These are phyloP conservation scores for Urocynchramus pylzowi DNA, from an alignment of 2,113 vertebrate species.

Conservation along the genomic window DNA sequence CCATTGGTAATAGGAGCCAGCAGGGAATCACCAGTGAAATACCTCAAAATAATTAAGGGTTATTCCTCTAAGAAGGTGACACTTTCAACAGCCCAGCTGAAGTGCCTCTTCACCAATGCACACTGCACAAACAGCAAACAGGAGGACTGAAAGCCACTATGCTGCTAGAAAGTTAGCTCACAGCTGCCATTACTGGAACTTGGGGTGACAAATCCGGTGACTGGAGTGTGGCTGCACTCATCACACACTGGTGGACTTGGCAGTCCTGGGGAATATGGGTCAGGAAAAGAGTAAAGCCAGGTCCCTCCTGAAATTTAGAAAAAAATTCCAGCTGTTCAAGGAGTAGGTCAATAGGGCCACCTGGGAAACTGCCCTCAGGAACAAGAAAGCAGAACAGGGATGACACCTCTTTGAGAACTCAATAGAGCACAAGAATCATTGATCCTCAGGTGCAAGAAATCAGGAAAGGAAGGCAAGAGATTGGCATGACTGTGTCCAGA, in stretches of 20 bases:
- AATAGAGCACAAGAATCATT: background rate
- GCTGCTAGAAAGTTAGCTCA: background rate
- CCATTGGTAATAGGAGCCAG: background rate
- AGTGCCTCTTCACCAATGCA: background rate
- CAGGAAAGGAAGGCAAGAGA: background rate
- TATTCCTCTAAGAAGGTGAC: background rate
- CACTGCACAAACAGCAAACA: background rate
- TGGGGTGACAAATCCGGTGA: accelerated
- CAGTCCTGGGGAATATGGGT: background rate
- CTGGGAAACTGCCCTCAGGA: background rate
- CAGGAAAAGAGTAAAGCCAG: background rate
- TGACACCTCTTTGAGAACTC: background rate
- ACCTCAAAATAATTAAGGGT: background rate
- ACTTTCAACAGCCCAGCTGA: accelerated
- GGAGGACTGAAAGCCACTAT: background rate
- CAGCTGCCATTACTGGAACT: background rate
- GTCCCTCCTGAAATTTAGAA: too few relatives aligned
- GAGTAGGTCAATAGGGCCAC: background rate
- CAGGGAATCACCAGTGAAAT: background rate
- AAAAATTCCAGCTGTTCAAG: background rate
- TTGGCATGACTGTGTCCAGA: background rate
- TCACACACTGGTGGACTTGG: background rate
- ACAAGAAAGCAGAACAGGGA: background rate
- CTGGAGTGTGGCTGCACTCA: background rate
- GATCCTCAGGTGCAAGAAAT: background rate